These are phyloP conservation scores for Diarsia mendica DNA, from an alignment of 2,888 invertebrate genomes.

Conservation along the genomic window DNA sequence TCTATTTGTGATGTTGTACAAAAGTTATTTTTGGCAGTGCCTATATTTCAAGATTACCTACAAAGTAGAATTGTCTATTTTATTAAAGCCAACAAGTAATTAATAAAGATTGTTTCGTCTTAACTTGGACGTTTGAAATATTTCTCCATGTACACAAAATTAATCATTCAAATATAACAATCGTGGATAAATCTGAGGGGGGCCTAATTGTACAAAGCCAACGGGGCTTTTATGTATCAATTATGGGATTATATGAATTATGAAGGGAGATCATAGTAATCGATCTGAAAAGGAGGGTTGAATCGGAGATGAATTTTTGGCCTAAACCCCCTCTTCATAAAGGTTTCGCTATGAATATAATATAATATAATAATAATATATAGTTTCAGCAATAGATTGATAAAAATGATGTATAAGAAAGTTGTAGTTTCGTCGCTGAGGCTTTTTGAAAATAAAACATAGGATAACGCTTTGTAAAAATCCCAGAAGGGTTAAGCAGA, in stretches of 20 bases:
- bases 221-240: slow-evolving; percentile 84
- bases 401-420: background rate
- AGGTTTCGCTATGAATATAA: slow-evolving; percentile 48
- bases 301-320: slow-evolving; percentile 67
- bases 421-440: background rate
- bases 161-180: slow-evolving; percentile 85
- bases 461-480: too few relatives aligned
- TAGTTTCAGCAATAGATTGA: background rate
- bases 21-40: too few relatives aligned
- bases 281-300: slow-evolving; percentile 79
- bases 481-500: too few relatives aligned
- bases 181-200: slow-evolving; percentile 84
- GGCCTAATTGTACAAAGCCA: slow-evolving; percentile 82
- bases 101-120: slow-evolving; percentile 58
- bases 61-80: slow-evolving; percentile 28
- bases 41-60: slow-evolving; percentile 31
- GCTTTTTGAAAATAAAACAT: background rate
- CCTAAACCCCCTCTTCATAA: slow-evolving; percentile 33
- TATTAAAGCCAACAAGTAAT: slow-evolving; percentile 41
- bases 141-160: slow-evolving; percentile 70
- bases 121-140: slow-evolving; percentile 62
- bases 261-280: slow-evolving; percentile 84
- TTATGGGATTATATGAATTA: slow-evolving; percentile 86
- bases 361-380: too few relatives aligned
- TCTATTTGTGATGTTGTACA: background rate